Percentiles rank a stretch among this genome's conserved stretches.
Evolutionary conservation across 2,113 vertebrate species (phyloP).

Genomic region (Pica pica): DNA sequence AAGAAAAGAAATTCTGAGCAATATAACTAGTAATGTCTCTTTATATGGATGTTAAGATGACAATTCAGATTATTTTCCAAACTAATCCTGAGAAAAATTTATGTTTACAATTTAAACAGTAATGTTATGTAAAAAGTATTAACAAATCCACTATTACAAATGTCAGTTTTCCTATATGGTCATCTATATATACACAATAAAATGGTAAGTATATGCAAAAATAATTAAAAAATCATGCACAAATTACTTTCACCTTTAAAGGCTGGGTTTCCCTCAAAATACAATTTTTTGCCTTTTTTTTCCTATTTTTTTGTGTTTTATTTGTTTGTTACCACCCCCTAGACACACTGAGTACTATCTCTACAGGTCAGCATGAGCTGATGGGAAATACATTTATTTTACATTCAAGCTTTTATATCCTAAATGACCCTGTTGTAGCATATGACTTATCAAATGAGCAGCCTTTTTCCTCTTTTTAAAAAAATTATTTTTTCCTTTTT

Average conservation of each 20-base stretch:
- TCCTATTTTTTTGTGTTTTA: constrained; percentile 46
- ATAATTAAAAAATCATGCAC: constrained; percentile 79
- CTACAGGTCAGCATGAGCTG: constrained; percentile 76
- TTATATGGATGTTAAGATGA: constrained; percentile 71
- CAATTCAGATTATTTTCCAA: constrained; percentile 74
- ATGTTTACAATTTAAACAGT: constrained; percentile 80
- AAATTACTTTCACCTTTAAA: constrained; percentile 72
- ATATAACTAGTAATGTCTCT: constrained; percentile 61
- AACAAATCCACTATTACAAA: constrained; percentile 86
- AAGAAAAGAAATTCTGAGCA: constrained; percentile 66
- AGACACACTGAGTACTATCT: constrained; percentile 73
- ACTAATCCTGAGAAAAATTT: constrained; percentile 78
- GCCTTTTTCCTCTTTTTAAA: constrained; percentile 46
- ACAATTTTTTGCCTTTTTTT: constrained; percentile 43
- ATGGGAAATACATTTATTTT: constrained; percentile 77
- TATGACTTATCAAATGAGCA: constrained; percentile 75
- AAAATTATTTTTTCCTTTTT: neutral
- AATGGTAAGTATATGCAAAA: constrained; percentile 83
- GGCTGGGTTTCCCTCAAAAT: constrained; percentile 72
- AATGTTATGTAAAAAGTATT: constrained; percentile 84
- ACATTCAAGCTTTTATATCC: constrained; percentile 80
- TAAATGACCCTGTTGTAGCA: constrained; percentile 79
- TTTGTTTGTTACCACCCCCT: constrained; percentile 64
- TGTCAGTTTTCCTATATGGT: constrained; percentile 78
- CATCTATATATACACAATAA: constrained; percentile 81